Base-by-base conservation (phyloP, 2,888 invertebrate species). In the Epinotia brunnichana region DNA sequence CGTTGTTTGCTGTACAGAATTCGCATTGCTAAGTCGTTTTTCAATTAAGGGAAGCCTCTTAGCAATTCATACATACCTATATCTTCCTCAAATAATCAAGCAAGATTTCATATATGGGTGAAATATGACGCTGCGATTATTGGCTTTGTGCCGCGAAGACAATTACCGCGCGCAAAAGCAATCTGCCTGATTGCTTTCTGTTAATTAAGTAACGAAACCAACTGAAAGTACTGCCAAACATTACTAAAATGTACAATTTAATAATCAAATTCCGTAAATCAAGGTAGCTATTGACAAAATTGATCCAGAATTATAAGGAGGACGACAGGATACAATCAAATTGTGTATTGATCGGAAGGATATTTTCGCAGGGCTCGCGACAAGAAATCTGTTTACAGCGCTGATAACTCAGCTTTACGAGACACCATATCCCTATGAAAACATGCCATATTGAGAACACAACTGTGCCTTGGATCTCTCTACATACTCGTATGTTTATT, bases 281-380 rank as follows among this genome's bases (percentile, higher is more conserved):
- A 60, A 60, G 53, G 64, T 70, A 57, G 70, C 70, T 35, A 59
- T 59, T 21, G 51, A 59, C 64, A 39, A 59, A 64, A 54, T 56
- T 54, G 24, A 67, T 67, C 44, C 60, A 53, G 29, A 71, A 54
- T 60, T 66, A 71, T 66, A 60, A 64, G 53, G 66, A 29, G 41
- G 21, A 61, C 41, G 66, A 60, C 71, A 67, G 66, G 60, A 67
- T 67, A 71, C 60, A 71, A 71, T 67, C 66, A 67, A 71, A 71
- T 61, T 29, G 53, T 41, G 66, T 71, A 71, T 71, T 61, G 71
- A 61, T 66, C 66, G 60, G 29, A 53, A 53, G 59, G 59, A 70
- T 59, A 70, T 64, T 64, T 70, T 70, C 57, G 13, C 63, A 41
- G 51, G 57, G n/a, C 35, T 70, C n/a, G 51, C 24, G 64, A 56